Conservation (phyloP, 2,888 invertebrate species). For the Folsomia manolachei region DNA sequence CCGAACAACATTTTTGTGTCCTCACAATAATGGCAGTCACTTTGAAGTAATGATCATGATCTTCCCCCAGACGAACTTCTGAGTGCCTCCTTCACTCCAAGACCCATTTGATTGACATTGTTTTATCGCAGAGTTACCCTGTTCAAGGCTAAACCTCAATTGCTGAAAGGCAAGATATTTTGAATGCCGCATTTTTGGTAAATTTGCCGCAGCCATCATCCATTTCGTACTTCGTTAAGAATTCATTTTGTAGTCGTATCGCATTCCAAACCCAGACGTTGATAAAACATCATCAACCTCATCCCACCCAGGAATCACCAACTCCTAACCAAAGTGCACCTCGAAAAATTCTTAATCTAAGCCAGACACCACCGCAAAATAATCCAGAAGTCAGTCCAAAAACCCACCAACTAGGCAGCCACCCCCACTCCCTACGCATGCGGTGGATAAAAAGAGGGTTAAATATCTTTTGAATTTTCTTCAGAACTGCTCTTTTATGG, state of each 20-base stretch:
- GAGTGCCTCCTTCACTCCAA: neutral
- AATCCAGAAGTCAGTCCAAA: neutral
- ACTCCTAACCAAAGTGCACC: slow-evolving; percentile 2
- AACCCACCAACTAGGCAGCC: neutral
- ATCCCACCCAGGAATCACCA: neutral
- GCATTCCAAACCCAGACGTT: neutral
- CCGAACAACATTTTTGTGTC: neutral
- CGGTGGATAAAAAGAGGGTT: neutral
- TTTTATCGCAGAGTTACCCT: neutral
- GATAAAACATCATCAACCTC: neutral
- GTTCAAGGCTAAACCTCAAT: too few species aligned
- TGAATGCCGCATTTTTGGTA: neutral
- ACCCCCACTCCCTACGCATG: neutral
- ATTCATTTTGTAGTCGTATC: neutral
- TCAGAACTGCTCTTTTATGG: neutral
- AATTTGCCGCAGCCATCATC: neutral
- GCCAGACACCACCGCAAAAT: neutral
- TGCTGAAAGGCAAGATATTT: too few species aligned
- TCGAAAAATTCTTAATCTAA: slow-evolving; percentile 16
- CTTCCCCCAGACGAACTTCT: neutral
- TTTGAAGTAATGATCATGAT: neutral
- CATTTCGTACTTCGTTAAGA: neutral
- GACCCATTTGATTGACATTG: neutral
- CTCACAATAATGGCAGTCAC: neutral
- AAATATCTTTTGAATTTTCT: neutral